Percentiles rank a stretch among this genome's conserved stretches.
Conservation (phyloP, 2,888 invertebrate genomes). For the Pollenia labialis region DNA sequence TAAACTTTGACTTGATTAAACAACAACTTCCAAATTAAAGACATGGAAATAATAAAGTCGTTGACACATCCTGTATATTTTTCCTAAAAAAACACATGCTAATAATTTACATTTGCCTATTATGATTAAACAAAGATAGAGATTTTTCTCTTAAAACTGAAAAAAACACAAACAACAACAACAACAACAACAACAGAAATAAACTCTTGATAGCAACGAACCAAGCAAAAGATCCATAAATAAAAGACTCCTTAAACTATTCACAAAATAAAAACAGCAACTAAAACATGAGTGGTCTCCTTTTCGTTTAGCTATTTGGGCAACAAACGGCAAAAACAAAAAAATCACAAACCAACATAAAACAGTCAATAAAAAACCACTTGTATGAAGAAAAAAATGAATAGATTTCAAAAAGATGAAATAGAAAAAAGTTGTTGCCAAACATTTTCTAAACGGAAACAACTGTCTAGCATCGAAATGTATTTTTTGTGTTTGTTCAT, state of each 20-base stretch:
- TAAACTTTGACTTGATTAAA: conserved; percentile 13
- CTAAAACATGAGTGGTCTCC: conserved; percentile 65
- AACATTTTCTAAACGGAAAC: conserved; percentile 80
- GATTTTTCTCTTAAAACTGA: background rate
- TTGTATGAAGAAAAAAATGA: conserved; percentile 50
- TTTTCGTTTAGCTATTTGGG: conserved; percentile 47
- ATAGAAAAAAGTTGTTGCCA: conserved; percentile 62
- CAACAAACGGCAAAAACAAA: conserved; percentile 5
- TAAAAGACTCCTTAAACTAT: conserved; percentile 58
- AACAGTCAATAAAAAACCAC: conserved; percentile 71
- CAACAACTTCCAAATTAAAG: background rate
- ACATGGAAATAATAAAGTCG: conserved; percentile 3
- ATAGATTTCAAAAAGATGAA: conserved; percentile 32
- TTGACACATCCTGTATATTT: conserved; percentile 62
- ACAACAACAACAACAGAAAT: conserved; percentile 19
- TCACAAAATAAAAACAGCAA: conserved; percentile 45
- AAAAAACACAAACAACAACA: background rate
- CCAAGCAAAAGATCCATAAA: background rate
- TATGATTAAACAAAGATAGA: conserved; percentile 5
- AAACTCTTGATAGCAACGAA: conserved; percentile 32
- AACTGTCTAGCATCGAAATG: conserved; percentile 78
- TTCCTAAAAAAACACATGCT: conserved; percentile 9
- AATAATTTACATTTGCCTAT: conserved; percentile 53
- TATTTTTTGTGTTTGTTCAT: conserved; percentile 66
- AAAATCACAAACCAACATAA: conserved; percentile 24